A percentile compares a stretch with the other conserved stretches of the same genome.
Evolutionary conservation across 2,797 vertebrate genomes (phyloP).

Genomic region (Pangasius djambal): DNA sequence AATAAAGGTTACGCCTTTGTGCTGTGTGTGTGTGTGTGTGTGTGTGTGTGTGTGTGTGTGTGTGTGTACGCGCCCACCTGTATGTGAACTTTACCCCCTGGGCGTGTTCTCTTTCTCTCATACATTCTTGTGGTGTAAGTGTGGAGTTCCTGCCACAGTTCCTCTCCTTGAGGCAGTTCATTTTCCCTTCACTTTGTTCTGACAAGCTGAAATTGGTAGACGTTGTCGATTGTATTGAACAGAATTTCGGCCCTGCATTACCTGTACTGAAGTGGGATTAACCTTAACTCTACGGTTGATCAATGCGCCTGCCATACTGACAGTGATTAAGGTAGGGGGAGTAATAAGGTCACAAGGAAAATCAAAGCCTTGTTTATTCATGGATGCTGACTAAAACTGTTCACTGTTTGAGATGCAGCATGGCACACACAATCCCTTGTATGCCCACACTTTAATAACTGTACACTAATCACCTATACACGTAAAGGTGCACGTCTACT

Average conservation of each 20-base stretch:
- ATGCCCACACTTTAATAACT: neutral
- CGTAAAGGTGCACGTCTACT: neutral
- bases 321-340: conserved; percentile 20
- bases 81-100: conserved; percentile 23
- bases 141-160: neutral
- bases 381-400: conserved; percentile 10
- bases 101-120: conserved; percentile 9
- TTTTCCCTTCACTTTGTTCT: neutral
- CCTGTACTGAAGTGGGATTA: conserved; percentile 17
- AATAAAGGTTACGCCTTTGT: conserved; percentile 3
- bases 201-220: conserved; percentile 8
- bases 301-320: conserved; percentile 14
- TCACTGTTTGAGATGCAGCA: neutral
- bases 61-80: neutral
- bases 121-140: conserved; percentile 25
- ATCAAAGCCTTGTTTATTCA: conserved; percentile 35
- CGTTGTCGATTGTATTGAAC: conserved; percentile 11
- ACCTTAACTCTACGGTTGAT: conserved; percentile 29
- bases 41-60: neutral
- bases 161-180: neutral
- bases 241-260: neutral
- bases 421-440: neutral
- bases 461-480: neutral
- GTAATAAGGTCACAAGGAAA: conserved; percentile 41
- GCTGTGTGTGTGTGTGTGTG: neutral